phyloP scores from a whole-genome alignment of 2,888 invertebrate species.

The Amphiduros pacificus region DNA sequence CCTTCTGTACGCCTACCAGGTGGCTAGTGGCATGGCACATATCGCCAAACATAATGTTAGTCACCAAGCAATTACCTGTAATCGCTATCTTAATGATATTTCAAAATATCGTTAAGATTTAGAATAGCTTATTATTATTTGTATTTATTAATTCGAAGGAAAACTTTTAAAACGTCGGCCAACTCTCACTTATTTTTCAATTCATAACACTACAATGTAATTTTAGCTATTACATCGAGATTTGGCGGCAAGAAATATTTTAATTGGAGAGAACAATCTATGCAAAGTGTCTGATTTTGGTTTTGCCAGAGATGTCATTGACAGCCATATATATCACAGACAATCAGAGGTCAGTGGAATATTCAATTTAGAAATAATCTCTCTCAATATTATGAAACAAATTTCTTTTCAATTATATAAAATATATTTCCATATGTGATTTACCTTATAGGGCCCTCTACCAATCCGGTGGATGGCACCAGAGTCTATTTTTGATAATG shows the following conservation, averaged over 20 bases:
- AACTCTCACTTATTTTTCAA: too few species aligned
- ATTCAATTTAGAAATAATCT: too few species aligned
- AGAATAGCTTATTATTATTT: too few species aligned
- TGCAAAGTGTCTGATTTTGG: constrained; percentile 89
- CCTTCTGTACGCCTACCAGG: constrained; percentile 88
- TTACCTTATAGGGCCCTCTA: constrained; percentile 53
- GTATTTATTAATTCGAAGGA: too few species aligned
- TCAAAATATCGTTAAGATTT: too few species aligned
- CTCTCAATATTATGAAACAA: too few species aligned
- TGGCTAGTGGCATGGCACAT: constrained; percentile 84
- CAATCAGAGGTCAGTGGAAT: constrained; percentile 60
- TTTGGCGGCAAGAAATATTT: constrained; percentile 78
- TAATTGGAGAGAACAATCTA: constrained; percentile 81
- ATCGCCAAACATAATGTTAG: constrained; percentile 78
- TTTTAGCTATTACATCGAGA: constrained; percentile 81
- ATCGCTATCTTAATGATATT: too few species aligned
- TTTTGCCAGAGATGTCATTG: constrained; percentile 84
- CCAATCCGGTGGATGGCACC: constrained; percentile 94
- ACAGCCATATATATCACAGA: constrained; percentile 63
- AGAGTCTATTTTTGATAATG: constrained; percentile 89
- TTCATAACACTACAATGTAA: constrained; percentile 20
- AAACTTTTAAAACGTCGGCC: too few species aligned
- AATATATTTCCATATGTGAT: too few species aligned
- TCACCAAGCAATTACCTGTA: too few species aligned
- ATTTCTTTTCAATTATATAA: not conserved